Percentiles rank a stretch among this genome's conserved stretches.
Evolutionary conservation across 2,888 invertebrate species (phyloP).

Genomic region (Pandemis heparana): DNA sequence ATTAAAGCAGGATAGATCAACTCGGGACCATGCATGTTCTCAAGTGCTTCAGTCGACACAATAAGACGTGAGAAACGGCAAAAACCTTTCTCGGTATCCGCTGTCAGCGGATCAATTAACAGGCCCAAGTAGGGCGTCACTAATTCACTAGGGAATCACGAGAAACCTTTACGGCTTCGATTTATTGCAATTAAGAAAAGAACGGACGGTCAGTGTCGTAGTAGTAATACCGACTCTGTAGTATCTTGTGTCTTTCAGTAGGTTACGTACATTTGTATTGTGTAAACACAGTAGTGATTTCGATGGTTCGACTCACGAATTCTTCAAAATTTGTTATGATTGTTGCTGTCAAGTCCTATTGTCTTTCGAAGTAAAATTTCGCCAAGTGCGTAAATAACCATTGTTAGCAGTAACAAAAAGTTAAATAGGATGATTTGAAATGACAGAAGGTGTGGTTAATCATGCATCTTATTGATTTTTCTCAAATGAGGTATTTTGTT

Average conservation of each 20-base stretch:
- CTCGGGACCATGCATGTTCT: constrained; percentile 56
- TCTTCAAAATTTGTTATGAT: not conserved
- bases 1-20: constrained; percentile 50
- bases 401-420: not conserved
- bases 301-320: not conserved
- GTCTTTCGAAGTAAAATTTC: not conserved
- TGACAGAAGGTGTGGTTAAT: not conserved
- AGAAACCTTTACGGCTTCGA: constrained; percentile 24
- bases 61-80: constrained; percentile 51
- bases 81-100: constrained; percentile 47
- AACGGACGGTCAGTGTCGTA: not conserved
- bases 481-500: not conserved
- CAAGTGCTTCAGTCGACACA: constrained; percentile 57
- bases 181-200: constrained; percentile 17
- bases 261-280: not conserved
- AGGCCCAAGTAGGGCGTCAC: constrained; percentile 39
- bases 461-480: not conserved
- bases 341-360: constrained; percentile 3
- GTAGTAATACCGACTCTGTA: not conserved
- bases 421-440: not conserved
- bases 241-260: not conserved
- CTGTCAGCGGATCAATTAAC: constrained; percentile 45
- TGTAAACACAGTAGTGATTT: not conserved
- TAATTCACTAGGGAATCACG: constrained; percentile 45
- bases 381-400: not conserved